Evolutionary conservation across 2,888 invertebrate genomes (phyloP), one percentile per base, ranked within the genome.

Genomic region (Odontocolon sp.): DNA sequence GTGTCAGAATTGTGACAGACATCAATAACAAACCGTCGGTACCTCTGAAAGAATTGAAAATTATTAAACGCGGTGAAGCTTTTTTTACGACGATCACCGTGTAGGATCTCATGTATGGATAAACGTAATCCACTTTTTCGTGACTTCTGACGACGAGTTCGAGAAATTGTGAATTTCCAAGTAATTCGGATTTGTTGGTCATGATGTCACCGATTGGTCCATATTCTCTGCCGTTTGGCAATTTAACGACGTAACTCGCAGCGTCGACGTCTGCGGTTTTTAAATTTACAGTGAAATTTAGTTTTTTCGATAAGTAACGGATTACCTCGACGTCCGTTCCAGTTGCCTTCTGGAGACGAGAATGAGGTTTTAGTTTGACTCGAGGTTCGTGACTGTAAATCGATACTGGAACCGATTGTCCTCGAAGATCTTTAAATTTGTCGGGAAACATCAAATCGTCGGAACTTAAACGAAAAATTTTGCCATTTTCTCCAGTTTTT

Each of bases 131-230:
- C 1, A 75, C 21, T 1, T 33, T 56, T 0, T 6, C 2, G 9
- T 38, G 52, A 16, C 57, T 23, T 3, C 50, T 23, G 11, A 77
- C 59, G 1, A 80, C 11, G 2, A 16, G 11, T 21, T 78, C 78
- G 31, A 78, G 63, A 64, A 70, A 57, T 40, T 77, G 72, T 0
- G 73, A 47, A 36, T 78, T 80, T 9, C 59, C 73, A 18, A 80
- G 50, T 4, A 76, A 66, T 2, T 76, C 80, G 1, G 77, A 77
- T 16, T 50, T 64, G 3, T 63, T 75, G 4, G 21, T 67, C 0
- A 81, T 16, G 8, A 81, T 42, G 40, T 81, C 82, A 18, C 82
- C 81, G 11, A 78, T 63, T 14, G 72, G 71, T 0, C 81, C 74
- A 11, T 54, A 52, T 4, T 9, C 16, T 1, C 45, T 42, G 1